Evolutionary conservation across 2,113 vertebrate genomes (phyloP), one percentile per base, ranked within the genome.

Genomic region (Eublepharis macularius): DNA sequence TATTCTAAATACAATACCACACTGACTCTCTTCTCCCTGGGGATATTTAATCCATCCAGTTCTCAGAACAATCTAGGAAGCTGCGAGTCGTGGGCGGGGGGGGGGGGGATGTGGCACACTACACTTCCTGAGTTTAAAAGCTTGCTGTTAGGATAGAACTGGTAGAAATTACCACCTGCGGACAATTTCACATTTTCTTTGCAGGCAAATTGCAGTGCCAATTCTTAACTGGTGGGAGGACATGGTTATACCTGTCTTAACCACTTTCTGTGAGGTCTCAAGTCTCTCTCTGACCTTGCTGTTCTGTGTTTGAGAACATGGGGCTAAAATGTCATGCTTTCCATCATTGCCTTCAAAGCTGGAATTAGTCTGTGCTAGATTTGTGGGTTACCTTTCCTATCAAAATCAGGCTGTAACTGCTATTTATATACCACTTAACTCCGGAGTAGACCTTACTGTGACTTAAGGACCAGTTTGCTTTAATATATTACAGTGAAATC

Each of bases 401-500:
- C 43, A 32, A 54, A 47, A 76, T 49, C 2, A 21, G 3, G 34
- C 17, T 77, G 41, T 57, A 21, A n/a, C 39, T 57, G 77, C 36
- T 80, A 17, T 85, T 72, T 79, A 43, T 85, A 85, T 78, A 60
- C 51, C 54, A 41, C 41, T 79, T 54, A 78, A 60, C 24, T 54
- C 70, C 63, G 51, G 29, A 60, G 81, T 83, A 75, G 32, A 24
- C 51, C 84, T 26, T 60, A 11, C 36, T 60, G 19, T 60, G n/a
- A 63, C 19, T 9, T 45, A 60, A 72, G 49, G 26, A 19, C 16
- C 29, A 41, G 49, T 70, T 84, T 66, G 34, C 26, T 66, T 66
- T 66, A 66, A 45, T 68, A 36, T 74, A 47, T 72, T 74, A 9
- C 17, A 72, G 47, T 41, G 8, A 82, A 43, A 14, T 73, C 29